These are phyloP conservation scores for Agriopis leucophaearia DNA, from an alignment of 2,888 invertebrate species.

Conservation along the genomic window DNA sequence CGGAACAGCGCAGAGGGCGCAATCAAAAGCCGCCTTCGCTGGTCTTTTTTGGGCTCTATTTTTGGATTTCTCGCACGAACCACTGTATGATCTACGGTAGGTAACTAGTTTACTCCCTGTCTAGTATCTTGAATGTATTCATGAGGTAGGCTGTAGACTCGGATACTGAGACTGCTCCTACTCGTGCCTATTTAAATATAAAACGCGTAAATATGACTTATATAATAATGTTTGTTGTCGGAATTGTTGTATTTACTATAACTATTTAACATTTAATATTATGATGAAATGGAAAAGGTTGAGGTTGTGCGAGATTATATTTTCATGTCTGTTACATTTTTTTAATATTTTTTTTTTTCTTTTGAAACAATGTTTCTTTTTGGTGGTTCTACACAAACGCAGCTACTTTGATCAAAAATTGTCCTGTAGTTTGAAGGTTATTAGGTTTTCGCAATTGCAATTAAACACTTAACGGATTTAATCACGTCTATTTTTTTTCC, in stretches of 20 bases:
- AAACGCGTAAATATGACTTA: slow-evolving; percentile 10
- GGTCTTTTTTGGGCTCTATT: slow-evolving; percentile 38
- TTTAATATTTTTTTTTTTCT: too few relatives aligned
- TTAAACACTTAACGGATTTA: too few relatives aligned
- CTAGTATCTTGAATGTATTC: slow-evolving; percentile 23
- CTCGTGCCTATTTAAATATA: slow-evolving; percentile 19
- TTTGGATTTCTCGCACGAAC: slow-evolving; percentile 40
- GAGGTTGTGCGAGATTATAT: too few relatives aligned
- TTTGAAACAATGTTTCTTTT: too few relatives aligned
- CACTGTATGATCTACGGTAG: slow-evolving; percentile 29
- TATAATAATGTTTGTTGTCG: slow-evolving; percentile 8
- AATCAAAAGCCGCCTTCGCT: slow-evolving; percentile 42
- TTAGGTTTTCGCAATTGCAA: too few relatives aligned
- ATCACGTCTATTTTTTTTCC: too few relatives aligned
- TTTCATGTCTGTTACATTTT: too few relatives aligned
- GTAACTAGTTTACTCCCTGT: slow-evolving; percentile 26
- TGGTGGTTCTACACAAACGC: too few relatives aligned
- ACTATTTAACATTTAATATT: too few relatives aligned
- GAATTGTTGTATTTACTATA: background rate
- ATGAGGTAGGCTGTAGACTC: slow-evolving; percentile 9
- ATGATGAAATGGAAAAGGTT: too few relatives aligned
- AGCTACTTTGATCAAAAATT: too few relatives aligned
- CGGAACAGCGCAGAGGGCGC: slow-evolving; percentile 36
- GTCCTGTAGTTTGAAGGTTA: too few relatives aligned
- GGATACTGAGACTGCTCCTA: slow-evolving; percentile 7